Evolutionary conservation across 2,888 invertebrate species (phyloP), one percentile per base, ranked within the genome.

Genomic region (Resseliella maxima): DNA sequence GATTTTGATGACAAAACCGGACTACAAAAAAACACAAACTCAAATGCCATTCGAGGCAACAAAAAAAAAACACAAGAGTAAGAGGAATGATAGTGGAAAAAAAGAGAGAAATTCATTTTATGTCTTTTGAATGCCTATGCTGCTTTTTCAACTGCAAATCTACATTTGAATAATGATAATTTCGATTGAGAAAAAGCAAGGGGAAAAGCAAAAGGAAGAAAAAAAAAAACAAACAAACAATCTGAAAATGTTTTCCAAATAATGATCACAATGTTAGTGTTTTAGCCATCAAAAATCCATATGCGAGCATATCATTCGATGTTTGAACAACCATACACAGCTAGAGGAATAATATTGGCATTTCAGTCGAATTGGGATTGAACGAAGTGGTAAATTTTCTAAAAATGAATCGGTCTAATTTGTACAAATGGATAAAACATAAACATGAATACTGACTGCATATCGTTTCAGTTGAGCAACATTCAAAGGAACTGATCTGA

Each of bases 361-460:
- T 50, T n/a, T 50, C 46, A 50, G 46, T 18, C 18, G 46, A 50
- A 50, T 18, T 50, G 15, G n/a, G 18, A 50, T 50, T 18, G 46
- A 50, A 50, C 18, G 18, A 15, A 50, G 46, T 50, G 18, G 46
- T 8, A 50, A 50, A 50, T 50, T n/a, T n/a, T 50, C 46, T 50
- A 50, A 50, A 50, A 50, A 50, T 50, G 46, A 50, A 50, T 50
- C 46, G 46, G 46, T 50, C 8, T 50, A 50, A 50, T 50, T 50
- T 50, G 46, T 50, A 50, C 46, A 50, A 50, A 50, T 50, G 46
- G 46, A 50, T 50, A 50, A 50, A 50, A 50, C 46, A 50, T 50
- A 50, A 2, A 50, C 46, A 50, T 50, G 46, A 50, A 50, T 50
- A 18, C 46, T 50, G 46, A 18, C 46, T 50, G 46, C 46, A 50